phyloP scores from a whole-genome alignment of 2,113 vertebrate genomes.

The Xenopus laevis region DNA sequence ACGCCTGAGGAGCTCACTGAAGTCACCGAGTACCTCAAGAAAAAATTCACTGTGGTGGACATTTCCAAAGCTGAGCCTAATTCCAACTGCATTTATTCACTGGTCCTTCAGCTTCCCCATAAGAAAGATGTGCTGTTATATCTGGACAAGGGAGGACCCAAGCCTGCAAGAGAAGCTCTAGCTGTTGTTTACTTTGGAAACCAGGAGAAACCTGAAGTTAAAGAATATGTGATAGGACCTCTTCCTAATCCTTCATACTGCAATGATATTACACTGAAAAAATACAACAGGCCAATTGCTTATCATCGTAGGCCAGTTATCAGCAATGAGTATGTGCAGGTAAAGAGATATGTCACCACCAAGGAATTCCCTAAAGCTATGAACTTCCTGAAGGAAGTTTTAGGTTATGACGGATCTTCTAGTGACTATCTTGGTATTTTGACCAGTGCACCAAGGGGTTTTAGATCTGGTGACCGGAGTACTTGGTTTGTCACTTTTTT shows the following conservation, averaged over 20 bases:
- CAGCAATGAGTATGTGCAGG: slow-evolving; percentile 45
- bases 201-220: slow-evolving; percentile 60
- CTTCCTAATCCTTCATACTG: slow-evolving; percentile 22
- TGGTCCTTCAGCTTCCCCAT: slow-evolving; percentile 72
- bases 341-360: slow-evolving; percentile 36
- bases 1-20: slow-evolving; percentile 63
- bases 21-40: slow-evolving; percentile 69
- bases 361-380: slow-evolving; percentile 52
- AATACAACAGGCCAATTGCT: slow-evolving; percentile 46
- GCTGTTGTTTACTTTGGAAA: slow-evolving; percentile 74
- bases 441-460: slow-evolving; percentile 45
- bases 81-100: slow-evolving; percentile 72
- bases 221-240: slow-evolving; percentile 55
- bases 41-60: slow-evolving; percentile 60
- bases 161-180: slow-evolving; percentile 52
- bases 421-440: slow-evolving; percentile 25
- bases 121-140: slow-evolving; percentile 70
- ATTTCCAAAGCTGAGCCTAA: slow-evolving; percentile 58
- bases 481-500: slow-evolving; percentile 57
- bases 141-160: slow-evolving; percentile 57
- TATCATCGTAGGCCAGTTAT: slow-evolving; percentile 52
- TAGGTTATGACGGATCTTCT: slow-evolving; percentile 47
- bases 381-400: slow-evolving; percentile 54
- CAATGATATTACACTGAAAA: slow-evolving; percentile 25
- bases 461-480: slow-evolving; percentile 55